Conservation (phyloP, 1,140 invertebrate species). For the Ericerus pela region DNA sequence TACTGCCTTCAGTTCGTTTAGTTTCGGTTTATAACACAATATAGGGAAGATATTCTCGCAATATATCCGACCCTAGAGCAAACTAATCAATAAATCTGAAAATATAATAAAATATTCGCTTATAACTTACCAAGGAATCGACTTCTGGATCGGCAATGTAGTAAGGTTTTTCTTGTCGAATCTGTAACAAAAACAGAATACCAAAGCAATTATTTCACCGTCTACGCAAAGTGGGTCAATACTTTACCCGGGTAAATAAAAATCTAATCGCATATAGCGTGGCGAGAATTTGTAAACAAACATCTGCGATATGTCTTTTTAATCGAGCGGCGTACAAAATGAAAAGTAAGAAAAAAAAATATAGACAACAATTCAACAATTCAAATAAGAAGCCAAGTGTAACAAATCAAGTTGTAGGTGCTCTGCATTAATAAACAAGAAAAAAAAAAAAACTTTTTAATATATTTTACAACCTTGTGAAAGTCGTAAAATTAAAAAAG, state of each 20-base stretch:
- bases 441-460: conserved; percentile 6
- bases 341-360: not conserved
- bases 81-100: no score
- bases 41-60: no score
- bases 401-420: not conserved
- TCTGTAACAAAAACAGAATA: conserved; percentile 58
- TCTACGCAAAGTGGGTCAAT: no score
- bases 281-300: no score
- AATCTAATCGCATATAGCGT: no score
- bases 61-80: no score
- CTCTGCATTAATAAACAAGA: not conserved
- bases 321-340: no score
- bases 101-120: no score
- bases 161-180: conserved; percentile 93
- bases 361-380: not conserved
- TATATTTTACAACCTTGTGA: conserved; percentile 3
- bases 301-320: no score
- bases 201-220: not conserved
- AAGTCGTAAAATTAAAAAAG: not conserved
- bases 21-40: no score
- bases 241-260: no score
- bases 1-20: no score
- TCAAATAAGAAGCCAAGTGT: not conserved
- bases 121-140: conserved; percentile 95
- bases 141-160: conserved; percentile 96